A percentile compares a stretch with the other conserved stretches of the same genome.
Evolutionary conservation across 1,140 invertebrate genomes (phyloP).

Genomic region (Meloidogyne chitwoodi): DNA sequence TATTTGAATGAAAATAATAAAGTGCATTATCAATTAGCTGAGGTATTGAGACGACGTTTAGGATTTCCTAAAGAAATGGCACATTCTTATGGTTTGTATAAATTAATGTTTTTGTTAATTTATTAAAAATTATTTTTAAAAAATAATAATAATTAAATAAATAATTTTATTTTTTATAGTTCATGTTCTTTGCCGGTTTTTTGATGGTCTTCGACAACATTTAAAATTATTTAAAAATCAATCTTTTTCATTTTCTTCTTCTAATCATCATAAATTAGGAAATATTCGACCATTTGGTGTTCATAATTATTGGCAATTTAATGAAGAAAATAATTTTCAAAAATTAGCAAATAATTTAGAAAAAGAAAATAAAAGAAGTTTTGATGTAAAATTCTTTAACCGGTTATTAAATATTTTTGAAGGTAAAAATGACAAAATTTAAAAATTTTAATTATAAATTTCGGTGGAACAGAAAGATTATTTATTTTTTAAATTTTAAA

Average conservation of each 20-base stretch:
- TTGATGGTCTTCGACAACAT: constrained; percentile 39
- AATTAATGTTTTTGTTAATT: not conserved
- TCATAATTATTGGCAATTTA: not conserved
- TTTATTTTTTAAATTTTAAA: too few species aligned
- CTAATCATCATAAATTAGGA: not conserved
- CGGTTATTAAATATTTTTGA: not conserved
- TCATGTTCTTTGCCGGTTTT: constrained; percentile 40
- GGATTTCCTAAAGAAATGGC: constrained; percentile 41
- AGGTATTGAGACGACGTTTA: constrained; percentile 32
- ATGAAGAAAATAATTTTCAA: not conserved
- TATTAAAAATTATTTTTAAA: not conserved
- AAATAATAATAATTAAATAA: not conserved
- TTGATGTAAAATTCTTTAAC: not conserved
- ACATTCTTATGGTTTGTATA: constrained; percentile 28
- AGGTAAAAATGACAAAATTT: not conserved
- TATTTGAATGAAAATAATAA: not conserved
- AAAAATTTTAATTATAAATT: not conserved
- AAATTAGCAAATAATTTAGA: not conserved
- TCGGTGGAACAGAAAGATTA: too few species aligned
- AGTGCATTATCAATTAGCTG: constrained; percentile 1
- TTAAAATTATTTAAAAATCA: constrained; percentile 13
- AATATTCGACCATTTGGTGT: not conserved
- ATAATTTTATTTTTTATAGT: constrained; percentile 14
- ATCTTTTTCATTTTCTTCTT: not conserved
- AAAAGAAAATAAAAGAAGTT: not conserved